Base-by-base conservation (phyloP, 2,113 vertebrate genomes). In the Lonchura striata region DNA sequence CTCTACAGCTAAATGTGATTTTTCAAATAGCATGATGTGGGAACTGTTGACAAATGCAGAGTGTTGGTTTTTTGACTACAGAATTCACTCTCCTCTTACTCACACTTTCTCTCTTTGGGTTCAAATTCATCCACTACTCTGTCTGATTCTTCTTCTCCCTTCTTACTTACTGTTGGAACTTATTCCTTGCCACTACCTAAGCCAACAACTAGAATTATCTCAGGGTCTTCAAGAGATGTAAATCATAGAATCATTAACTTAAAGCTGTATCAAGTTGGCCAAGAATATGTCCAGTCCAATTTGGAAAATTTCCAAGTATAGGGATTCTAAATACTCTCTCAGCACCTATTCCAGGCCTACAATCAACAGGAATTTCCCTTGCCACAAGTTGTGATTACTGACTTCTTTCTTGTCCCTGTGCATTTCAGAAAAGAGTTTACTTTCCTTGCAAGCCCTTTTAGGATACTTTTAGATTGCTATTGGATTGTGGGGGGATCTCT, bases 21-120 rank as follows among this genome's bases (percentile, higher is more conserved):
- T 94, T 95, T 91, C 83, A 94, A 85, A 41, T 22, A 89, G 61
- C 13, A 24, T 52, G 61, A 25, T 63, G 41, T 82, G 49, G 56
- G 37, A 89, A 82, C 69, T 79, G 74, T 79, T 95, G 84, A 92
- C 84, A 91, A 95, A 87, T 82, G 49, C 41, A 35, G 27, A 24
- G 19, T 76, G 57, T 76, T 94, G 41, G 30, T 50, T 83, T 92
- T 65, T 52, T 37, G 2, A 56, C 25, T 74, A 56, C n/a, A 46
- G 53, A 94, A 77, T 86, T 78, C 37, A 50, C 10, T 75, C 33
- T 86, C 14, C 8, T 88, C 68, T 82, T 82, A 68, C 44, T 87
- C 63, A 82, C 15, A 49, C 13, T 30, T 76, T 63, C 16, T 7
- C 19, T 83, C 69, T 82, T 72, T 2, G 17, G 42, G 42, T 72